Evolutionary conservation across 1,140 invertebrate genomes (phyloP), one percentile per base, ranked within the genome.

Genomic region (Drosophila tristis): DNA sequence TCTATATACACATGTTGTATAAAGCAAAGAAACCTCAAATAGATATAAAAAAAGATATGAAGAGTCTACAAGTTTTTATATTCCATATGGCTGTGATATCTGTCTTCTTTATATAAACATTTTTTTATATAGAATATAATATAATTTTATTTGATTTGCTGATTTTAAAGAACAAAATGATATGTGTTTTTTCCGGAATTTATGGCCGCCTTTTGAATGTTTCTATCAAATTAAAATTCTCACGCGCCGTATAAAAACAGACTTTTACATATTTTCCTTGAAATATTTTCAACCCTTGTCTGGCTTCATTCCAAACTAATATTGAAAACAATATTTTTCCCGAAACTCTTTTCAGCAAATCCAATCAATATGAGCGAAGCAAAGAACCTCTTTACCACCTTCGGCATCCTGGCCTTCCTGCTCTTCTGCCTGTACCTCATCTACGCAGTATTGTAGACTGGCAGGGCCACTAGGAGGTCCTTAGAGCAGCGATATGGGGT

Each of bases 381-480:
- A 48, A 74, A 59, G 47, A 92, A 91, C 56, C 71, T 92, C 55
- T 60, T 92, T 43, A 74, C 91, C 65, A 92, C 90, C 66, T 92
- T 91, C 50, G 63, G 81, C 73, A 91, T 92, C 56, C 68, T 92
- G 82, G 86, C 82, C 60, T 50, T 90, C 8, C 63, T 92, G 5
- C 56, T 92, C 50, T 75, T 90, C 47, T 59, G 75, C 51, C 68
- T 92, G 9, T 92, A 74, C 60, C 70, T 90, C 39, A 74, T 92
- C 53, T 92, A 92, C 63, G 91, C 89, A 45, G 87, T 91, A 25
- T 89, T 92, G 82, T 91, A 91, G 67, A 71, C 39, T 45, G 48
- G 55, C 49, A 43, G 26, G 16, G 59, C 53, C n/a, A 31, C 48
- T 8, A 31, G 26, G 20, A 45, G 50, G 53, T 13, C 42, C 63